Base-by-base conservation (phyloP, 2,888 invertebrate genomes). In the Perizoma flavofasciatum region DNA sequence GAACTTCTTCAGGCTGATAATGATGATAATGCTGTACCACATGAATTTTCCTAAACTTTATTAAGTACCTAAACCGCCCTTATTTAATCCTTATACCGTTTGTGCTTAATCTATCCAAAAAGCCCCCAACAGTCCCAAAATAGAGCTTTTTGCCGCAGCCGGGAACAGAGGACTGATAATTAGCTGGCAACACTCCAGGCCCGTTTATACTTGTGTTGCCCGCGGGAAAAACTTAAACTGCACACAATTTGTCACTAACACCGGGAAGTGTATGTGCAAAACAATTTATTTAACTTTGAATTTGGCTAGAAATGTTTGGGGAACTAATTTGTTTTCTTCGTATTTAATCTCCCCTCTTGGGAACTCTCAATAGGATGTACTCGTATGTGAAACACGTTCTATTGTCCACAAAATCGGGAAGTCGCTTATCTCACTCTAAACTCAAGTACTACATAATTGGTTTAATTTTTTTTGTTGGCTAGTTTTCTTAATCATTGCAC, bases 151-250 rank as follows among this genome's bases (percentile, higher is more conserved):
- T 61, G 54, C 49, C 47, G 45, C 64, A 59, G 50, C 59, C 55
- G 40, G 49, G 52, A 65, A 63, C 67, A 61, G 56, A 55, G 43
- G 58, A 35, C 56, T 63, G 62, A 59, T 70, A 72, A 72, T 72
- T 69, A 71, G 70, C 71, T 71, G 72, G 71, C 72, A 69, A 60
- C 69, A 63, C 68, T 72, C 62, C 62, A 62, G 47, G 41, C 49
- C 57, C 63, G 52, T 67, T 69, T 61, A 57, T 64, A 61, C 56
- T 68, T 59, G 66, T 63, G 62, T 64, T 65, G 65, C 63, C 65
- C 56, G 55, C 58, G 63, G 65, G 64, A 66, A 67, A 67, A 69
- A 66, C 69, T 66, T 63, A 57, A 69, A 65, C 61, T 60, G 61
- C 48, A 55, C 49, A 51, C 54, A 43, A 63, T 60, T 65, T 69